These are phyloP conservation scores for Archaeoteleia sp. DNA, from an alignment of 2,888 invertebrate genomes.

Conservation along the genomic window DNA sequence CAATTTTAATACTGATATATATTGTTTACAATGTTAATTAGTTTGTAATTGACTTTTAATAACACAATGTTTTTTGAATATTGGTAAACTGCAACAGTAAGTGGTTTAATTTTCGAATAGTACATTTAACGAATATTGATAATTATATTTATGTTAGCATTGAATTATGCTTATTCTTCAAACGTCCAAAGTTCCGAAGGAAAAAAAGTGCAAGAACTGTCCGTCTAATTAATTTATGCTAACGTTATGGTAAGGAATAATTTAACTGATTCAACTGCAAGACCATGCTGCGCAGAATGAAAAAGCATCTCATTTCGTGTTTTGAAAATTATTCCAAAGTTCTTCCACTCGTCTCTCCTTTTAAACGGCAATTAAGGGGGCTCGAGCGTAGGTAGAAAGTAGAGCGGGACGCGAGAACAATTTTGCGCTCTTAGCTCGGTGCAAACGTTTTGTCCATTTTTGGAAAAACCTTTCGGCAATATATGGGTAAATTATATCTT, in stretches of 20 bases:
- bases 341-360: conserved; percentile 2
- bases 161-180: too few species aligned
- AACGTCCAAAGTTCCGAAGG: too few species aligned
- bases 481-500: too few species aligned
- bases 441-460: conserved; percentile 1
- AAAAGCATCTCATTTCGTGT: conserved; percentile 15
- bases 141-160: conserved; percentile 4
- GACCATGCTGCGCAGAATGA: conserved; percentile 6
- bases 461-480: neutral
- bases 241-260: neutral
- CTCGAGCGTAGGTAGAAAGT: conserved; percentile 7
- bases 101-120: too few species aligned
- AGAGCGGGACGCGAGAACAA: conserved; percentile 2
- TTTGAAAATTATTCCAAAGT: conserved; percentile 19
- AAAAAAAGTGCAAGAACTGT: neutral
- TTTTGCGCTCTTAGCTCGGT: conserved; percentile 3
- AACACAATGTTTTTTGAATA: too few species aligned
- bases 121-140: too few species aligned
- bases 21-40: too few species aligned
- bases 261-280: neutral
- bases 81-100: too few species aligned
- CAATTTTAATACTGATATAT: too few species aligned
- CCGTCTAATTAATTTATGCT: conserved; percentile 11
- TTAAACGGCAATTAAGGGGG: conserved; percentile 16
- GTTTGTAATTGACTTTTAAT: too few species aligned